Conservation (phyloP, 2,113 vertebrate species). For the Sitta europaea region DNA sequence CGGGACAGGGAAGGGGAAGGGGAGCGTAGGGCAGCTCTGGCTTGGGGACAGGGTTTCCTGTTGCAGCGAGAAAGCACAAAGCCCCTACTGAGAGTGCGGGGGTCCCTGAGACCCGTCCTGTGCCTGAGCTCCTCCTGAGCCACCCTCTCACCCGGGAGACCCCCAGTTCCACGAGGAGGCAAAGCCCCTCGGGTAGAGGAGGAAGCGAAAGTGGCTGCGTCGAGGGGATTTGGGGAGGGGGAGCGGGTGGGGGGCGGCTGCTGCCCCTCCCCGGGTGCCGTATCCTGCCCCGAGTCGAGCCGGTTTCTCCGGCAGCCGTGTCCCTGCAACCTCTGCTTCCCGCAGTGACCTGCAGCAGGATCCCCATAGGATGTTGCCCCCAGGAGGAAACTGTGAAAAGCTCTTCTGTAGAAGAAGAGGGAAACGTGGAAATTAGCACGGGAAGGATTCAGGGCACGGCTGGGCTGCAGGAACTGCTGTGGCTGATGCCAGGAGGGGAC, state of each 20-base stretch:
- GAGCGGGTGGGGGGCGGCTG: accelerated
- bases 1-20: background rate
- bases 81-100: accelerated
- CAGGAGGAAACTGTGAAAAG: background rate
- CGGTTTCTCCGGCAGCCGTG: background rate
- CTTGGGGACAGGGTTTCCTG: background rate
- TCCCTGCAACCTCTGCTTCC: background rate
- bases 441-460: background rate
- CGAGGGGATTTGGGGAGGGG: background rate
- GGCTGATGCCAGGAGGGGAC: background rate
- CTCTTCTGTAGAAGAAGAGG: background rate
- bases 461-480: background rate
- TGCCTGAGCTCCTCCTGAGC: background rate
- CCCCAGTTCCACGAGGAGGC: accelerated
- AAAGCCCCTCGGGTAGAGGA: background rate
- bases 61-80: background rate
- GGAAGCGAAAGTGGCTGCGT: background rate
- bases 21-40: accelerated
- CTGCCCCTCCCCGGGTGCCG: accelerated
- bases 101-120: background rate
- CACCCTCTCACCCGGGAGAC: accelerated
- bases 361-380: accelerated
- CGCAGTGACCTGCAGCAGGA: background rate
- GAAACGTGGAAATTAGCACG: background rate
- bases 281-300: background rate